A percentile compares a stretch with the other conserved stretches of the same genome.
These are phyloP conservation scores for Hemiprocne comata DNA, from an alignment of 2,113 vertebrate species.

Conservation along the genomic window DNA sequence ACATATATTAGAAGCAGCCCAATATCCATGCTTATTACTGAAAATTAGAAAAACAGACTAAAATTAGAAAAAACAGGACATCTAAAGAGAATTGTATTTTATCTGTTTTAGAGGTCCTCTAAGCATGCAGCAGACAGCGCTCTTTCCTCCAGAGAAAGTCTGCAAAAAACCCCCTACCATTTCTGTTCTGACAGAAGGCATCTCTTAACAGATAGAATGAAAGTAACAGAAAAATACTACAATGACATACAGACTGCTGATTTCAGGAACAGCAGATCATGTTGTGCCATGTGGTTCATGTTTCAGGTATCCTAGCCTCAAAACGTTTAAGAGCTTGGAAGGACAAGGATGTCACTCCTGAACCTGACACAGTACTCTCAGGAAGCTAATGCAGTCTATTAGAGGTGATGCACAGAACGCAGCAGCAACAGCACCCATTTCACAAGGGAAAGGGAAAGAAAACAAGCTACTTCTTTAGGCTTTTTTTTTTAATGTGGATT, in stretches of 20 bases:
- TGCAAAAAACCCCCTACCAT: background rate
- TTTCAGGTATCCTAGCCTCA: background rate
- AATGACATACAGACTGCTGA: background rate
- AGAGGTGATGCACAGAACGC: background rate
- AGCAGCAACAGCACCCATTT: background rate
- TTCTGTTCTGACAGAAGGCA: background rate
- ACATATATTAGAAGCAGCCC: background rate
- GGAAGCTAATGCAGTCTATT: background rate
- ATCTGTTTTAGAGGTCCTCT: background rate
- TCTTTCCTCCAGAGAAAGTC: background rate
- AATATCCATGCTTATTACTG: background rate
- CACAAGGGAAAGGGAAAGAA: background rate
- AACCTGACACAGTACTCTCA: background rate
- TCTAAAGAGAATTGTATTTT: background rate
- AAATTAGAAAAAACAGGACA: background rate
- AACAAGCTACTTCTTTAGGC: background rate
- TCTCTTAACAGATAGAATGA: background rate
- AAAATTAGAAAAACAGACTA: background rate
- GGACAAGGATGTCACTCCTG: background rate
- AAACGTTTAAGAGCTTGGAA: background rate
- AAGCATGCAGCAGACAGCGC: background rate
- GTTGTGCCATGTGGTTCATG: background rate
- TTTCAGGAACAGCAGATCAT: background rate
- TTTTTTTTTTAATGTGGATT: background rate
- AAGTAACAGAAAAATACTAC: background rate